A percentile compares a stretch with the other conserved stretches of the same genome.
phyloP scores from a whole-genome alignment of 2,797 vertebrate genomes.

The Sebastes reedi region DNA sequence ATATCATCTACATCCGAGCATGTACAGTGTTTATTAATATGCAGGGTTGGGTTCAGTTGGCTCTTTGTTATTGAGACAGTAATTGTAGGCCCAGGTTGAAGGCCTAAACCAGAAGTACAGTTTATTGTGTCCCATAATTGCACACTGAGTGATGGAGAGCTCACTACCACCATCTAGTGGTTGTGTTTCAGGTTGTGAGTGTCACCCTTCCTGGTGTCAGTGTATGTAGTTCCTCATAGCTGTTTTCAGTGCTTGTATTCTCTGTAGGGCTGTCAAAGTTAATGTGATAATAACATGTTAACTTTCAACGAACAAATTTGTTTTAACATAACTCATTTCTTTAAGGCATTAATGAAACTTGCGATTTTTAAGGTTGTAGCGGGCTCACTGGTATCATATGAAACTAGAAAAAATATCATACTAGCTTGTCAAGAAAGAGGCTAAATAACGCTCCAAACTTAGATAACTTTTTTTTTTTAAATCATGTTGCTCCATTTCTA shows the following conservation, averaged over 20 bases:
- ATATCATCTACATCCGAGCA: not conserved
- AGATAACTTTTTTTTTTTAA: no score
- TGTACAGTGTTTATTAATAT: not conserved
- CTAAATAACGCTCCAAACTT: no score
- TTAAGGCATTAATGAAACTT: no score
- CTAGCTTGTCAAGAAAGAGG: no score
- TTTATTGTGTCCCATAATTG: conserved; percentile 24
- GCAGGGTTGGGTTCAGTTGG: not conserved
- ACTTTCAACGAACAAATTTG: no score
- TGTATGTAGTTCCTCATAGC: not conserved
- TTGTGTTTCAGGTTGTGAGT: not conserved
- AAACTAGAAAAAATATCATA: no score
- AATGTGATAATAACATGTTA: no score
- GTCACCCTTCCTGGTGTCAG: not conserved
- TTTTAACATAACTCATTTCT: no score
- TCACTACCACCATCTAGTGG: conserved; percentile 69
- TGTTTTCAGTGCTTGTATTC: not conserved
- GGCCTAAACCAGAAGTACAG: conserved; percentile 25
- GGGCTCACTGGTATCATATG: no score
- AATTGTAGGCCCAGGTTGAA: conserved; percentile 22
- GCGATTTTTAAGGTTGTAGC: no score
- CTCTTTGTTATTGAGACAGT: conserved; percentile 23
- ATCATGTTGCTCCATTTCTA: no score
- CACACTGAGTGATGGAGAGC: not conserved
- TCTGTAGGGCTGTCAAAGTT: not conserved